Percentiles rank a stretch among this genome's conserved stretches.
Conservation (phyloP, 2,888 invertebrate species). For the Cryptocephalus primarius region DNA sequence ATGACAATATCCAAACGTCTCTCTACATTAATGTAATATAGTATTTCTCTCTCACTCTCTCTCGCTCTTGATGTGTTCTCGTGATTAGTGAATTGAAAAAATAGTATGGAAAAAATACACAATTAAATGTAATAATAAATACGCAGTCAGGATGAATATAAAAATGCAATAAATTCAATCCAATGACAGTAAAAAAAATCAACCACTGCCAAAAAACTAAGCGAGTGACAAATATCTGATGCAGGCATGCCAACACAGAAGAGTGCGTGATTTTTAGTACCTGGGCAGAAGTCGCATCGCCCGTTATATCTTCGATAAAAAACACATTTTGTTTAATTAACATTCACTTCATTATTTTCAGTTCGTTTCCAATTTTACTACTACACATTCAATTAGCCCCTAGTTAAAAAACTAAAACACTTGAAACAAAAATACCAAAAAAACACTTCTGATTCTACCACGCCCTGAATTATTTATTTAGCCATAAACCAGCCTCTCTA, state of each 20-base stretch:
- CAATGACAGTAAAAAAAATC: conserved; percentile 23
- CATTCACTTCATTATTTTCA: too few species aligned
- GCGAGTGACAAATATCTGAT: conserved; percentile 37
- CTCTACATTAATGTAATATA: conserved; percentile 12
- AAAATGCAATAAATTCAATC: conserved; percentile 24
- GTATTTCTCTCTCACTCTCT: too few species aligned
- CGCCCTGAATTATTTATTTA: too few species aligned
- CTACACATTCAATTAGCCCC: too few species aligned
- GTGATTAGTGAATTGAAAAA: conserved; percentile 22
- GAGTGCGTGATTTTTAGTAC: conserved; percentile 32
- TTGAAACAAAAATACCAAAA: too few species aligned
- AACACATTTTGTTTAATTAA: too few species aligned
- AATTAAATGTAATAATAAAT: conserved; percentile 18
- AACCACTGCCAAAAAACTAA: conserved; percentile 31
- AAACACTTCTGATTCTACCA: too few species aligned
- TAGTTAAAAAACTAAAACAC: too few species aligned
- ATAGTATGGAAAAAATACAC: conserved; percentile 12
- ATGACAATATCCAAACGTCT: conserved; percentile 29
- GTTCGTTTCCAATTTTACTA: too few species aligned
- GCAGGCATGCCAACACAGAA: conserved; percentile 41
- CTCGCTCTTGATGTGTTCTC: conserved; percentile 4
- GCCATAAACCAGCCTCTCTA: too few species aligned
- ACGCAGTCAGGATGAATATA: conserved; percentile 18
- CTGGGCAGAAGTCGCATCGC: conserved; percentile 30
- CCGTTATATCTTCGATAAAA: conserved; percentile 12